A percentile compares a stretch with the other conserved stretches of the same genome.
Evolutionary conservation across 2,797 vertebrate species (phyloP).

Genomic region (Crenuchus spilurus): DNA sequence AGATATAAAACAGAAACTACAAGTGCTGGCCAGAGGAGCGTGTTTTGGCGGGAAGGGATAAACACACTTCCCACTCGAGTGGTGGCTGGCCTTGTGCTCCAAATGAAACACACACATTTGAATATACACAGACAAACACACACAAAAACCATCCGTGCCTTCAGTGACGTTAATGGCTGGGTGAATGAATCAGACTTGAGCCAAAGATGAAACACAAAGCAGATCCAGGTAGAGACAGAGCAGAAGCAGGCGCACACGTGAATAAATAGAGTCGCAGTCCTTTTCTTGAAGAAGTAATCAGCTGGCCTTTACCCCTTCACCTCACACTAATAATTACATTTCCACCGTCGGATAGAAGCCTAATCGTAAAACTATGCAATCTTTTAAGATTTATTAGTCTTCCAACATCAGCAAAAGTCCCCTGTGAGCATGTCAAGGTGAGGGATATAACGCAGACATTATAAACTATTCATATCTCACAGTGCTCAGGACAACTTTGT

Average conservation of each 20-base stretch:
- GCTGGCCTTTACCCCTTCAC: no score
- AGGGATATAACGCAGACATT: not conserved
- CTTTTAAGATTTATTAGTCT: no score
- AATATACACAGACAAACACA: slow-evolving; percentile 1
- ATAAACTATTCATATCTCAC: not conserved
- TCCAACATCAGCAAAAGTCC: no score
- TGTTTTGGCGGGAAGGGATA: slow-evolving; percentile 37
- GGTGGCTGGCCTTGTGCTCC: slow-evolving; percentile 36
- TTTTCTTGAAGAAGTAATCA: not conserved
- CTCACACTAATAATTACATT: no score
- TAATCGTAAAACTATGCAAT: no score
- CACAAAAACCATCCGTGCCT: not conserved
- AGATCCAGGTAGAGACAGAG: slow-evolving; percentile 24
- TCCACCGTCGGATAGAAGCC: no score
- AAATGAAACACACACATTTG: slow-evolving; percentile 36
- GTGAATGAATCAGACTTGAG: not conserved
- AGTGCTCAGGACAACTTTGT: not conserved
- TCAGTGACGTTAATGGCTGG: slow-evolving; percentile 12
- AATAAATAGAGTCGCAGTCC: not conserved
- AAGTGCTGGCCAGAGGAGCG: slow-evolving; percentile 28
- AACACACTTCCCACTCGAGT: slow-evolving; percentile 39
- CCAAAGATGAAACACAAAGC: slow-evolving; percentile 29
- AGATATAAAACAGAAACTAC: slow-evolving; percentile 46
- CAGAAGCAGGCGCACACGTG: not conserved
- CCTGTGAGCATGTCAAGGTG: not conserved